phyloP scores from a whole-genome alignment of 2,113 vertebrate species.

The Recurvirostra avosetta region DNA sequence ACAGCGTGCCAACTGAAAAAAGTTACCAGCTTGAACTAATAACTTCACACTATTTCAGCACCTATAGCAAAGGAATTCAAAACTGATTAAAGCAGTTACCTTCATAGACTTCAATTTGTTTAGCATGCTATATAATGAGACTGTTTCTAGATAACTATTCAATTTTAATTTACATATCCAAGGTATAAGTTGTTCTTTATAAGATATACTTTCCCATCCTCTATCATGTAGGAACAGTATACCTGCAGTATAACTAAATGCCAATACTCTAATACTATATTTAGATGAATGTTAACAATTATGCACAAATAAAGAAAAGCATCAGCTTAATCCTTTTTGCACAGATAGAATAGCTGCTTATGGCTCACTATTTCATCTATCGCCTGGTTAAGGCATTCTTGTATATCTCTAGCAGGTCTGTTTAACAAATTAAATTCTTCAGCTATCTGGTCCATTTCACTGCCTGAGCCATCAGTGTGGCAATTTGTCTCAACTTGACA shows the following conservation, averaged over 20 bases:
- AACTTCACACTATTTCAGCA: background rate
- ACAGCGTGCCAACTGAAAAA: background rate
- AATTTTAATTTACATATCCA: background rate
- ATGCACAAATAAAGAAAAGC: background rate
- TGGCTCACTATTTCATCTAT: background rate
- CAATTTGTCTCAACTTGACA: background rate
- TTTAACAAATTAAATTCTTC: background rate
- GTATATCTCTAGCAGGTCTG: background rate
- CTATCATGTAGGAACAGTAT: background rate
- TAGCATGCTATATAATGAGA: background rate
- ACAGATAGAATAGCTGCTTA: background rate
- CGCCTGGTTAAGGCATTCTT: background rate
- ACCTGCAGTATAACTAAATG: background rate
- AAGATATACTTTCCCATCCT: background rate
- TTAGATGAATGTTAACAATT: background rate
- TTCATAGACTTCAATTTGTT: background rate
- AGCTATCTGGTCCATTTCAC: background rate
- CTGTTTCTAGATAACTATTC: background rate
- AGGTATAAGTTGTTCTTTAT: background rate
- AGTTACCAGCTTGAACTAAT: background rate
- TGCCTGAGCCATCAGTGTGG: background rate
- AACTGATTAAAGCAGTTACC: background rate
- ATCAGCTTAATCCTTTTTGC: background rate
- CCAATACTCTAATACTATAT: background rate
- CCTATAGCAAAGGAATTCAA: background rate